Conservation (phyloP, 2,797 vertebrate genomes). For the Morelia viridis region DNA sequence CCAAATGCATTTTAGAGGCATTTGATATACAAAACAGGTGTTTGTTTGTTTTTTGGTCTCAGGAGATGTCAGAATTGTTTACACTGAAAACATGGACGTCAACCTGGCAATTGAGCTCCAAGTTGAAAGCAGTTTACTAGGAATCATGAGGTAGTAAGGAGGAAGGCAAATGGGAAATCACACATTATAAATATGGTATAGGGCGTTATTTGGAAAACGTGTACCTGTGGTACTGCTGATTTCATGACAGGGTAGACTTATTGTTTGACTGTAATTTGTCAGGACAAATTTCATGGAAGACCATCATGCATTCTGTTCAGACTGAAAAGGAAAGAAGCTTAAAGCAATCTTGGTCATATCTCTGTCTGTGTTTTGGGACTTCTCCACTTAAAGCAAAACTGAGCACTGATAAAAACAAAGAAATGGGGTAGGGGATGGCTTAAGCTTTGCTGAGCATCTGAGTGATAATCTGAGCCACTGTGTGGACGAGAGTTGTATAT, state of each 20-base stretch:
- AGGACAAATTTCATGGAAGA: background rate
- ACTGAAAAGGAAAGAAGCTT: background rate
- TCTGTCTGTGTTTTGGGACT: background rate
- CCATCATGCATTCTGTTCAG: background rate
- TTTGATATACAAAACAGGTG: background rate
- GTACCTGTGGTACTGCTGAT: background rate
- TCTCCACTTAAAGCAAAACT: background rate
- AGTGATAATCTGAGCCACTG: background rate
- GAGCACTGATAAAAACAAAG: background rate
- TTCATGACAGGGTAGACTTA: background rate
- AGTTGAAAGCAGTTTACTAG: constrained; percentile 29
- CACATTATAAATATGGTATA: background rate
- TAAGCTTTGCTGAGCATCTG: background rate
- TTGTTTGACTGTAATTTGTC: background rate
- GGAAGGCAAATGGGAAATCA: background rate
- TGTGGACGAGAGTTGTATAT: background rate
- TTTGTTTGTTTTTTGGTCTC: background rate
- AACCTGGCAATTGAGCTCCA: constrained; percentile 11
- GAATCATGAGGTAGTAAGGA: constrained; percentile 30
- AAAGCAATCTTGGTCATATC: background rate
- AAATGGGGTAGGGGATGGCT: background rate
- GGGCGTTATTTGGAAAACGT: background rate
- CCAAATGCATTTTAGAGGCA: background rate
- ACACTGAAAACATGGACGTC: background rate
- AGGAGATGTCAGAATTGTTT: constrained; percentile 23